These are phyloP conservation scores for Agraylea sexmaculata DNA, from an alignment of 1,140 invertebrate species.

Conservation along the genomic window DNA sequence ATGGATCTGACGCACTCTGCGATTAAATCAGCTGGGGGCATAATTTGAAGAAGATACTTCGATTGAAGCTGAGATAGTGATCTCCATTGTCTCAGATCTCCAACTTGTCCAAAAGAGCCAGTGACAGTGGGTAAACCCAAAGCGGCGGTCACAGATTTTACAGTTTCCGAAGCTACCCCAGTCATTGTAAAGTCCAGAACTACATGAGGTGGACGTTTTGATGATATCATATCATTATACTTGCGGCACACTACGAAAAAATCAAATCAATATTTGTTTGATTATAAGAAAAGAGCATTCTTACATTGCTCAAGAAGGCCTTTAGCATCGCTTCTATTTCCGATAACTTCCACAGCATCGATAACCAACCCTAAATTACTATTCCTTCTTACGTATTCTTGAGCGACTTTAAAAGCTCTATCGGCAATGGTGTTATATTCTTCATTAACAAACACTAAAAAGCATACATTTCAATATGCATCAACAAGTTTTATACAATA, in stretches of 20 bases:
- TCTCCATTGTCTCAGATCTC: constrained; percentile 69
- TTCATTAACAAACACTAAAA: constrained; percentile 58
- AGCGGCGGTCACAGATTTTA: constrained; percentile 68
- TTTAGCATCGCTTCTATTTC: constrained; percentile 55
- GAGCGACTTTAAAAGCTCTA: constrained; percentile 52
- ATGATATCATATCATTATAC: constrained; percentile 50
- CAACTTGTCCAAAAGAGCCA: constrained; percentile 69
- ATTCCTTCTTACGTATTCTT: constrained; percentile 55
- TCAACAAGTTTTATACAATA: constrained; percentile 3
- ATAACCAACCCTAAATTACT: constrained; percentile 50
- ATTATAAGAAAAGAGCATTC: neutral
- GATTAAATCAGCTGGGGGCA: constrained; percentile 72
- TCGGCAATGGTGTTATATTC: constrained; percentile 54
- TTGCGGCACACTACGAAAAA: constrained; percentile 50
- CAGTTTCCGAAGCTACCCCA: constrained; percentile 65
- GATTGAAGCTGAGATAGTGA: constrained; percentile 53
- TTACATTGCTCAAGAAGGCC: constrained; percentile 52
- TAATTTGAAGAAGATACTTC: constrained; percentile 60
- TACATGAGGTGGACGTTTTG: constrained; percentile 56
- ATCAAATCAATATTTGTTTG: neutral
- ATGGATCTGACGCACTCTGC: constrained; percentile 71
- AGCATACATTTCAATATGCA: neutral
- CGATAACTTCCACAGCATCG: constrained; percentile 46
- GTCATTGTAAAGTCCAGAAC: constrained; percentile 68
- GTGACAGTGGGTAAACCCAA: constrained; percentile 71